phyloP scores from a whole-genome alignment of 2,113 vertebrate genomes.

The Pollimyrus isidori region DNA sequence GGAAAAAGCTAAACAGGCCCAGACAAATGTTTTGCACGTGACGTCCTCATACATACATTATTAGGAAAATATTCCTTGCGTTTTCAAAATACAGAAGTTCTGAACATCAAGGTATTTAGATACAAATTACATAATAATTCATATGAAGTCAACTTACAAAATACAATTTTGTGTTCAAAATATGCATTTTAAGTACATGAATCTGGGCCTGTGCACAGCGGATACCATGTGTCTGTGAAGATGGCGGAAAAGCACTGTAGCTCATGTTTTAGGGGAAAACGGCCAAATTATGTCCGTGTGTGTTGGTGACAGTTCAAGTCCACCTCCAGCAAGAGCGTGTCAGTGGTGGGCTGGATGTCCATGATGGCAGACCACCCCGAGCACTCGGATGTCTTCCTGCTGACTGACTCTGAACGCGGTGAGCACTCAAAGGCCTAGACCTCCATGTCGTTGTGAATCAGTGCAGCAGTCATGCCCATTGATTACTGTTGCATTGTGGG shows the following conservation, averaged over 20 bases:
- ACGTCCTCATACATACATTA: background rate
- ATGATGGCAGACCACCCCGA: slow-evolving; percentile 97
- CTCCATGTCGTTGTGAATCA: background rate
- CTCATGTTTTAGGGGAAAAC: background rate
- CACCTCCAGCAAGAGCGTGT: slow-evolving; percentile 79
- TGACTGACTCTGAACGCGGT: slow-evolving; percentile 98
- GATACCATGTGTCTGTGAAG: background rate
- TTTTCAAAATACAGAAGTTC: background rate
- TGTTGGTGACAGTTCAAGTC: slow-evolving; percentile 81
- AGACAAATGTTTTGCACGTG: background rate
- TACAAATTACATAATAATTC: background rate
- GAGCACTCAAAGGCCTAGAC: slow-evolving; percentile 27
- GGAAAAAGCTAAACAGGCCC: background rate
- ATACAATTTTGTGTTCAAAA: background rate
- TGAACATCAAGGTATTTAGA: background rate
- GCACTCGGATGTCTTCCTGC: slow-evolving; percentile 86
- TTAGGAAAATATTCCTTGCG: background rate
- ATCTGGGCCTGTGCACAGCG: background rate
- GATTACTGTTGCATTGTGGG: background rate
- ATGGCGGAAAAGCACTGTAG: background rate
- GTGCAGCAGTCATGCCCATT: background rate
- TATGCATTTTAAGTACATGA: background rate
- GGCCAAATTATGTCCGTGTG: background rate
- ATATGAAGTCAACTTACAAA: background rate
- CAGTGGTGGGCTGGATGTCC: slow-evolving; percentile 91